Evolutionary conservation across 2,797 vertebrate genomes (phyloP), one percentile per base, ranked within the genome.

Genomic region (Lutjanus campechanus): DNA sequence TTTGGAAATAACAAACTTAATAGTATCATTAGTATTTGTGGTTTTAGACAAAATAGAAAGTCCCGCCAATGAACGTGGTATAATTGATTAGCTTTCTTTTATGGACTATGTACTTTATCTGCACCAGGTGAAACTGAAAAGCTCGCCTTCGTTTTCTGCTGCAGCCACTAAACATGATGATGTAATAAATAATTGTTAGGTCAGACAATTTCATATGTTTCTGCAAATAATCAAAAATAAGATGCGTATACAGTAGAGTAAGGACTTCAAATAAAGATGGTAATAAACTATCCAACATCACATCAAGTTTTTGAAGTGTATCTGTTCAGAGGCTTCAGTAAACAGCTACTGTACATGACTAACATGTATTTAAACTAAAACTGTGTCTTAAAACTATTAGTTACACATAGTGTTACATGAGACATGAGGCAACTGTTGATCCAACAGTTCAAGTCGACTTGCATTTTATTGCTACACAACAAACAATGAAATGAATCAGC

Each of bases 401-500:
- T 11, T 56, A 46, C 12, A 13, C 44, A 46, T 11, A 36, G 29
- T 36, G 29, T 36, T 41, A 49, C 12, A 56, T n/a, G 19, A 60
- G 19, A 25, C 46, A 68, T 43, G 19, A 79, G 11, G 40, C n/a
- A 59, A 50, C 13, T 67, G 67, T 79, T 74, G 40, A 76, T 68
- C 46, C 19, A 72, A 62, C 25, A 66, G 13, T 73, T 70, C n/a
- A 76, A 69, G 46, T 72, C 55, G 62, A 59, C 40, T 58, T 55
- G 44, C 59, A 73, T 51, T 3, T 19, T 71, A 76, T 75, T 80
- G 54, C 80, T 55, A 59, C 68, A 85, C 56, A 84, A 70, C 72
- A 85, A 88, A 81, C 59, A 72, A 62, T 49, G 63, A 82, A 77
- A 69, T 58, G 61, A 25, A 86, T 84, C 73, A 79, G 36, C 79